Evolutionary conservation across 2,113 vertebrate genomes (phyloP), one percentile per base, ranked within the genome.

Genomic region (Anhinga rufa): DNA sequence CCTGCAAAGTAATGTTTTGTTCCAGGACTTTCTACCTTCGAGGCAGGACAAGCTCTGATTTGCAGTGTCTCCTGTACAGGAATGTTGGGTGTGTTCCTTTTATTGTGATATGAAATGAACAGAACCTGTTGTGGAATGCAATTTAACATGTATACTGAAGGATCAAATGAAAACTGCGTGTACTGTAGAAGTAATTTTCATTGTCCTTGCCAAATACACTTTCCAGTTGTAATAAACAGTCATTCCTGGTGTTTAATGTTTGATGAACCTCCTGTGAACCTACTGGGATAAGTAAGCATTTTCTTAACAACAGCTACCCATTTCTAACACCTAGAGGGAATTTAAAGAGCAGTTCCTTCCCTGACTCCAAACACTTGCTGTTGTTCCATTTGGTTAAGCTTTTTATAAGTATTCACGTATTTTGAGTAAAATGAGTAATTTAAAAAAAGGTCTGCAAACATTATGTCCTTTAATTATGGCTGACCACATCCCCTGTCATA

Each of bases 11-110:
- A 95, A 42, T 92, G 52, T 68, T 95, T 96, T 96, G 70, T 95
- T 94, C 49, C 60, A 76, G 51, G 77, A 66, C 62, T 94, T 96
- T 86, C 65, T 92, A n/a, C 94, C 95, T 95, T 78, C 74, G 65
- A 88, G 87, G 60, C 68, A 96, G 61, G 88, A 93, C 96, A 97
- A 97, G 96, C 96, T 97, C 78, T 86, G 96, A 97, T 97, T 84
- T 97, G 95, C 92, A 91, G 0, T 62, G 48, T 92, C 74, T 88
- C 62, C 86, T 86, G 58, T 82, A 38, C 72, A 85, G 92, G 95
- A 97, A 98, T 97, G 92, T 90, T 94, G 96, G 94, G 93, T 34
- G 82, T 95, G 93, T 91, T 91, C 77, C 22, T 75, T 86, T 94
- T 88, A 66, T 36, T 88, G 92, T 95, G 85, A 96, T 95, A 70